A percentile compares a stretch with the other conserved stretches of the same genome.
phyloP scores from a whole-genome alignment of 2,797 vertebrate species.

The Trachurus trachurus region DNA sequence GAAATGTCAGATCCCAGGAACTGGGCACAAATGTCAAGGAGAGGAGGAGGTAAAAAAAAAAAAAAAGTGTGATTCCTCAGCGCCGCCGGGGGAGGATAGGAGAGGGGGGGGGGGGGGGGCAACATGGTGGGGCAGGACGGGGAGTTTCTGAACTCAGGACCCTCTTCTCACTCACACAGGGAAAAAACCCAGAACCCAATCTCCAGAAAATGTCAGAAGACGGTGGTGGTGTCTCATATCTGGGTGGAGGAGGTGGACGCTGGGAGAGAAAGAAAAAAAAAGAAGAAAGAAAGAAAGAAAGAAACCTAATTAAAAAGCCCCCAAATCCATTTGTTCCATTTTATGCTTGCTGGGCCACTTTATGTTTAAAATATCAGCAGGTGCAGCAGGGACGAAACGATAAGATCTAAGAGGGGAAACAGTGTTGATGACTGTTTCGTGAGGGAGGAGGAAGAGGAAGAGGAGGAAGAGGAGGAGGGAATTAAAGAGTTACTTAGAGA shows the following conservation, averaged over 20 bases:
- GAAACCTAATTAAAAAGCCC: slow-evolving; percentile 41
- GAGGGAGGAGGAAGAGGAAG: background rate
- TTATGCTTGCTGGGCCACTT: slow-evolving; percentile 41
- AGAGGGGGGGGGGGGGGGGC: background rate
- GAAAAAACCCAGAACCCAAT: slow-evolving; percentile 45
- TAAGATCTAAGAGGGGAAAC: slow-evolving; percentile 38
- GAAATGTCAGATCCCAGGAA: slow-evolving; percentile 73
- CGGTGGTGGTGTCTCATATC: slow-evolving; percentile 27
- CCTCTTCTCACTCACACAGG: slow-evolving; percentile 49
- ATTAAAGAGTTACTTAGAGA: slow-evolving; percentile 38
- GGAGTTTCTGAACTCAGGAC: slow-evolving; percentile 71
- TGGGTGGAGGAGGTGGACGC: slow-evolving; percentile 25
- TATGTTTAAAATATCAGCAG: slow-evolving; percentile 39
- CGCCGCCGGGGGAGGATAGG: background rate
- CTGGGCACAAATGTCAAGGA: slow-evolving; percentile 68
- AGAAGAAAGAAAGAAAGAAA: too few relatives aligned
- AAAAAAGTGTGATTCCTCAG: slow-evolving; percentile 49
- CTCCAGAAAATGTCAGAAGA: slow-evolving; percentile 55
- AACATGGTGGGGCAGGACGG: too few relatives aligned
- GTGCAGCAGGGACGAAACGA: slow-evolving; percentile 23
- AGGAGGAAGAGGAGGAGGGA: background rate
- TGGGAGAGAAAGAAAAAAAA: background rate
- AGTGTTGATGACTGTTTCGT: slow-evolving; percentile 11
- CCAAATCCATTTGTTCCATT: slow-evolving; percentile 51
- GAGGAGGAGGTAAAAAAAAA: slow-evolving; percentile 1